phyloP scores from a whole-genome alignment of 37 sponge, comb jelly and placozoan genomes.

The Mnemiopsis leidyi region DNA sequence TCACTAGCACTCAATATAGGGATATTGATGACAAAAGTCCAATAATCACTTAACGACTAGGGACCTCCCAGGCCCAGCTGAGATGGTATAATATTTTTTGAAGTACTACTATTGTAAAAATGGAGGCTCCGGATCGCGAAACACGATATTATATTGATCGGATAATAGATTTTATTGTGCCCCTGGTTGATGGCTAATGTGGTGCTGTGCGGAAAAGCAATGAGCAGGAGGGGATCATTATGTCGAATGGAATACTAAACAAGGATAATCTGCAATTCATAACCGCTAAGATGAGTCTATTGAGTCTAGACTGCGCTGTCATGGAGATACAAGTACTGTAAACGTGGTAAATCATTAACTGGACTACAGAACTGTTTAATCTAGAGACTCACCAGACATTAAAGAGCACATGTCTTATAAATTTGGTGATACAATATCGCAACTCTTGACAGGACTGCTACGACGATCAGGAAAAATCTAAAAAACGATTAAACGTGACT shows the following conservation, averaged over 20 bases:
- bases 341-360: no score
- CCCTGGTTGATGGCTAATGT: no score
- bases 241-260: neutral
- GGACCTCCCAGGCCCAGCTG: neutral
- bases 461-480: neutral
- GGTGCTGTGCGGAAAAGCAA: no score
- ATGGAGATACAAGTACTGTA: no score
- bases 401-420: neutral
- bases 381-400: neutral
- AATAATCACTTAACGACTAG: neutral
- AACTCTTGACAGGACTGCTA: no score
- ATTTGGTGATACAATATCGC: no score
- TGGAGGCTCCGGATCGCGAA: neutral
- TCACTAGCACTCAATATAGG: neutral
- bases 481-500: neutral
- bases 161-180: neutral
- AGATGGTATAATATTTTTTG: neutral
- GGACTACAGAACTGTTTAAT: no score
- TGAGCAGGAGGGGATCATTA: no score
- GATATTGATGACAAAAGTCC: neutral
- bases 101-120: neutral
- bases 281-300: no score
- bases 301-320: no score
- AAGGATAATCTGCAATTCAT: neutral
- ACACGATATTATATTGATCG: neutral